Evolutionary conservation across 1,140 invertebrate species (phyloP), one percentile per base, ranked within the genome.

Genomic region (Drosophila burlai): DNA sequence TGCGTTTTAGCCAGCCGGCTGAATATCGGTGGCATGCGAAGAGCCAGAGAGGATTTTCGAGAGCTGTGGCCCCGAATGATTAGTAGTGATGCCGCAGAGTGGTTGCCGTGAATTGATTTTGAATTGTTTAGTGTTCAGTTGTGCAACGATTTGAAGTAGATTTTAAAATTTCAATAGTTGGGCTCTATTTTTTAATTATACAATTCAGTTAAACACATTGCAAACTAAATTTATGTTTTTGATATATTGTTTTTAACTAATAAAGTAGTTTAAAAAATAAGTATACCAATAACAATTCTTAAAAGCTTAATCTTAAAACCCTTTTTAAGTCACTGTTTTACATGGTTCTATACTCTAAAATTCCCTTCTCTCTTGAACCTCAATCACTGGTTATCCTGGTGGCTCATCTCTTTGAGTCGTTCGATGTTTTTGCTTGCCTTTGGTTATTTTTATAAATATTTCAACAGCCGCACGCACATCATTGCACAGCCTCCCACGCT

Each of bases 371-470:
- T 29, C 11, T 6, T 47, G 18, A 26, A 47, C 15, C 31, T 29
- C 13, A 76, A 52, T 47, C 42, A 43, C 60, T 63, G 46, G n/a
- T 29, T 24, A 58, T 40, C 26, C 29, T 29, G 26, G 9, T 43
- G 38, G 8, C 36, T 29, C 36, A 76, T 67, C 55, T 40, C 54
- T 38, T 46, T 16, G 61, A 45, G 16, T 4, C 29, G 15, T 66
- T 75, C 40, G 55, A 71, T 76, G 69, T 29, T 47, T 67, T 52
- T 21, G 62, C 59, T 62, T 46, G 45, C 62, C 54, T 78, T 89
- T 72, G 84, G 81, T 84, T 87, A 78, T 81, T 83, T 87, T 83
- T 83, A 87, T 89, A 87, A 87, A 87, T 89, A 81, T 87, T 87
- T 84, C 60, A 87, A 60, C 64, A 87, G 61, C 21, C 80, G 40